Evolutionary conservation across 2,113 vertebrate species (phyloP).

Genomic region (Lichenostomus cassidix): DNA sequence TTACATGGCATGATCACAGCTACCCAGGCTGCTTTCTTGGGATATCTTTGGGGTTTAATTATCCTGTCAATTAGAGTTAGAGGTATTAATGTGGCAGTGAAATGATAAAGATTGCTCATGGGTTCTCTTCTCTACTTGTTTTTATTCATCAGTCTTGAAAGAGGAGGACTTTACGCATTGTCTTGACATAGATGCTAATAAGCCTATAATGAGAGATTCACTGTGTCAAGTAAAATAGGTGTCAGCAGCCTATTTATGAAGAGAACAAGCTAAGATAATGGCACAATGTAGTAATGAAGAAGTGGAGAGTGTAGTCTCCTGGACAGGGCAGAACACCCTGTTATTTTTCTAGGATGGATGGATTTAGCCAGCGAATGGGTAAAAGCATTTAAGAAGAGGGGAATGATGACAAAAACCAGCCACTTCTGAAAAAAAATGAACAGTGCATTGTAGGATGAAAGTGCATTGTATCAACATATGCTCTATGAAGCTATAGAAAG

Average conservation of each 20-base stretch:
- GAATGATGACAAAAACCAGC: background rate
- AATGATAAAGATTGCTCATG: slow-evolving; percentile 2
- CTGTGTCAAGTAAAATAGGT: slow-evolving; percentile 8
- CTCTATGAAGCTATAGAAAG: background rate
- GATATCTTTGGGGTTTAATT: slow-evolving; percentile 45
- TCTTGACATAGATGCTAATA: slow-evolving; percentile 43
- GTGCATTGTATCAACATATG: background rate
- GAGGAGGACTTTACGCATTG: slow-evolving; percentile 19
- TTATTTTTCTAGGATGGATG: slow-evolving; percentile 14
- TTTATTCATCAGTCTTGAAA: slow-evolving; percentile 20
- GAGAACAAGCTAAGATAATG: slow-evolving; percentile 7
- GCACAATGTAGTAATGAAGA: slow-evolving; percentile 8
- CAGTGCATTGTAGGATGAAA: background rate
- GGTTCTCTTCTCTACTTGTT: slow-evolving; percentile 34
- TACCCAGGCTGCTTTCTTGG: background rate
- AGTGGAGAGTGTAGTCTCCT: background rate
- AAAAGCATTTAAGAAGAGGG: background rate
- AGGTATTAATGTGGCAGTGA: slow-evolving; percentile 22
- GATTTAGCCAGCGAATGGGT: background rate
- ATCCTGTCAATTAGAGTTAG: slow-evolving; percentile 59
- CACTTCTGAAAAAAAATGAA: background rate
- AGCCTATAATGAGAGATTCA: background rate
- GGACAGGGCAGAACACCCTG: background rate
- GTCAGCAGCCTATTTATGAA: slow-evolving; percentile 18
- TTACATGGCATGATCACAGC: background rate